These are phyloP conservation scores for Parauchenoglanis punctatus DNA, from an alignment of 2,797 vertebrate species.

Conservation along the genomic window DNA sequence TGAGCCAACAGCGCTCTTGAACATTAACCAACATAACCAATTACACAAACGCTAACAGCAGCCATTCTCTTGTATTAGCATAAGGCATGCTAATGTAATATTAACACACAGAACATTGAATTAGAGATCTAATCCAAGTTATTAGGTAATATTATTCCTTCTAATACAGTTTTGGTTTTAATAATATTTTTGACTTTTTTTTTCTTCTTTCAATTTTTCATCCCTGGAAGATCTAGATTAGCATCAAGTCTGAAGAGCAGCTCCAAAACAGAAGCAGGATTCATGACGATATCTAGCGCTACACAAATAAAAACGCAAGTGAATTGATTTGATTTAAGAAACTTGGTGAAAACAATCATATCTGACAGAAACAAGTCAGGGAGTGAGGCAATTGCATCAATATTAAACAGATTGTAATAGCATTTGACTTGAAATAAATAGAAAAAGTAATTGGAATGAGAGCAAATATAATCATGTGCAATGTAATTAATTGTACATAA, in stretches of 20 bases:
- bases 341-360: background rate
- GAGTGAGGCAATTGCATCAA: background rate
- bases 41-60: conserved; percentile 47
- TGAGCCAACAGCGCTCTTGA: conserved; percentile 38
- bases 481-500: background rate
- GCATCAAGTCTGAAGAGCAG: conserved; percentile 22
- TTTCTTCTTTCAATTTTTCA: conserved; percentile 13
- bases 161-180: conserved; percentile 14
- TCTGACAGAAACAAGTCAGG: background rate
- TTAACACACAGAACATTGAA: conserved; percentile 26
- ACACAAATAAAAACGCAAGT: background rate
- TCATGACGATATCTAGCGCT: background rate
- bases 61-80: conserved; percentile 34
- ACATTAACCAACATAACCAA: conserved; percentile 41
- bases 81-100: conserved; percentile 8
- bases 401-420: conserved; percentile 6
- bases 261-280: background rate
- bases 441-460: background rate
- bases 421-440: background rate
- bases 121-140: conserved; percentile 37
- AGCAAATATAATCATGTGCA: background rate
- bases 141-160: conserved; percentile 32
- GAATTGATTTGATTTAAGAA: background rate
- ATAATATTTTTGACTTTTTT: background rate
- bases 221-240: conserved; percentile 27